A percentile compares a stretch with the other conserved stretches of the same genome.
Conservation (phyloP, 1,140 invertebrate genomes). For the Chrysoperla carnea region DNA sequence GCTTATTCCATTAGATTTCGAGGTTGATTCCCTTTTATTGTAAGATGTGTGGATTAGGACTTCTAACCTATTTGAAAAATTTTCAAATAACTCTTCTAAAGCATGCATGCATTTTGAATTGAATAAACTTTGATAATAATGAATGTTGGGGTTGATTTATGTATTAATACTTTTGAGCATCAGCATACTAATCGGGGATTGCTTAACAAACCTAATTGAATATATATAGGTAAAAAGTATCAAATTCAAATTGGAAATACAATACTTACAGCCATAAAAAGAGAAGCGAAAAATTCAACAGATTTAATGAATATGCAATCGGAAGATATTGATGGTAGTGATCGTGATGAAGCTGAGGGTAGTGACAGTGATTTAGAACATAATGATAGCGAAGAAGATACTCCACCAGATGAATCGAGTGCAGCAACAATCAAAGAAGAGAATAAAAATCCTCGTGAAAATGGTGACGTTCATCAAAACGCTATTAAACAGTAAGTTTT, state of each 20-base stretch:
- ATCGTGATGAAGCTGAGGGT: conserved; percentile 67
- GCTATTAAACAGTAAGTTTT: conserved; percentile 36
- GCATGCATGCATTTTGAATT: no score
- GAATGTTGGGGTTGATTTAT: no score
- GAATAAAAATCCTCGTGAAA: conserved; percentile 12
- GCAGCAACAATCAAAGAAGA: conserved; percentile 13
- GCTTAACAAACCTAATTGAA: no score
- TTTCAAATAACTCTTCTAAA: no score
- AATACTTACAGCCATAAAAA: conserved; percentile 38
- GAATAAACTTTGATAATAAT: no score
- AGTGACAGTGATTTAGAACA: conserved; percentile 43
- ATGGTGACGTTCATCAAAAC: conserved; percentile 13
- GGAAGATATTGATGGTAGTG: conserved; percentile 38
- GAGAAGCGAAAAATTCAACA: conserved; percentile 28
- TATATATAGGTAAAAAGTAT: conserved; percentile 10
- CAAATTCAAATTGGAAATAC: conserved; percentile 42
- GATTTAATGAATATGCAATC: conserved; percentile 36
- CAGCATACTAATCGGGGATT: no score
- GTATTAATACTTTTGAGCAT: no score
- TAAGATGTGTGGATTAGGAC: no score
- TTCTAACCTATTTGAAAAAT: no score
- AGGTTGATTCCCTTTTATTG: no score
- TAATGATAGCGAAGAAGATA: conserved; percentile 44
- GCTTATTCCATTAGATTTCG: no score
- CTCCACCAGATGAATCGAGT: conserved; percentile 13